Evolutionary conservation across 1,140 invertebrate genomes (phyloP), one percentile per base, ranked within the genome.

Genomic region (Epicauta chinensis): DNA sequence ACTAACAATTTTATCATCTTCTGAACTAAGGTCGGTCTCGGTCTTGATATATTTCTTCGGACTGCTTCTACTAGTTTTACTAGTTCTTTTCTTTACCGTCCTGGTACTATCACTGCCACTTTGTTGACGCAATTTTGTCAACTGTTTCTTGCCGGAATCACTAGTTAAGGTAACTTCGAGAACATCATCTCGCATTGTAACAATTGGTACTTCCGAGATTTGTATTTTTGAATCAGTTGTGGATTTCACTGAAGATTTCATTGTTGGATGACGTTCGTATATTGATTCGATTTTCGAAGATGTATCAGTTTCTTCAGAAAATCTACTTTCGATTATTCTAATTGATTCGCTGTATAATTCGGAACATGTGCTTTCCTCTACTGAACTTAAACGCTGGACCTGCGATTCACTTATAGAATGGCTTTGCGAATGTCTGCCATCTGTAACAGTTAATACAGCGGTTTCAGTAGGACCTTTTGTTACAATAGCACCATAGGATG

Each of bases 111-210:
- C 23, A 23, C 23, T 23, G 23, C 23, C 7, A 7, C 23, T 23
- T 23, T 23, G 23, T 1, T 5, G 7, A 23, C 36, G 32, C 10
- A 12, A 45, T 44, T 12, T 43, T 35, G 9, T 23, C 16, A 2
- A 14, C 16, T 44, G 53, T 11, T 53, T 47, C 31, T 34, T 23
- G 12, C 49, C n/a, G n/a, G n/a, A n/a, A 12, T 17, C 15, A 15
- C 52, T 41, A 13, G 60, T 61, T 14, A 73, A 51, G n/a, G 70
- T 71, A 2, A 73, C 62, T 60, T 72, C 62, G 13, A 72, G 47
- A 6, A 73, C 49, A 59, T 74, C 71, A 55, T 67, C 71, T 16
- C 55, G 65, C 73, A 73, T 73, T 6, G 63, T 32, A 34, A 61
- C 53, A 9, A 56, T 32, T 16, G 57, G 44, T 54, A 58, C 15